phyloP scores from a whole-genome alignment of 2,113 vertebrate species.

The Elgaria multicarinata region DNA sequence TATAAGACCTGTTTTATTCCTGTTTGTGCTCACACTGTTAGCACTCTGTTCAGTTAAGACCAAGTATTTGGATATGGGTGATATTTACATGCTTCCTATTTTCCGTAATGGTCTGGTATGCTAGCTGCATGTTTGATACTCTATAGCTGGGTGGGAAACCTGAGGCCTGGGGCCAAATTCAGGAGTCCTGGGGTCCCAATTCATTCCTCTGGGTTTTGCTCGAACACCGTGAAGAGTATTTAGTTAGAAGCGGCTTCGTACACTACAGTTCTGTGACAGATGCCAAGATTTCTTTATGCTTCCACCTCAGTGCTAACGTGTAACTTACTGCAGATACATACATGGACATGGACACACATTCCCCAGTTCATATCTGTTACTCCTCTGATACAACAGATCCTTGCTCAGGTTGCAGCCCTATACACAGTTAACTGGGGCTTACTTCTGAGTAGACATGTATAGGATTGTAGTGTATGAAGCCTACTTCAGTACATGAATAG shows the following conservation, averaged over 20 bases:
- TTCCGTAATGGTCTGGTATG: no score
- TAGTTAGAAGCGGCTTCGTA: background rate
- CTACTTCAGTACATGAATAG: background rate
- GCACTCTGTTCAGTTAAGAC: no score
- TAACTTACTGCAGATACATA: background rate
- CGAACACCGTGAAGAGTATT: background rate
- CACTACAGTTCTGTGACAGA: background rate
- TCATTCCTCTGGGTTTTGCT: no score
- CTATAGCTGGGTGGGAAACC: no score
- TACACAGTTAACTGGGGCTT: background rate
- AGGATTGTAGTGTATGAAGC: background rate
- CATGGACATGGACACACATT: background rate
- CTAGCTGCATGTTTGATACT: no score
- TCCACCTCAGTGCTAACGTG: background rate
- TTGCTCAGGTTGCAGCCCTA: background rate
- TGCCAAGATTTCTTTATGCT: background rate
- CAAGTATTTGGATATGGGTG: no score
- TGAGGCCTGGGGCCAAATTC: no score
- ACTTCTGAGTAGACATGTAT: background rate
- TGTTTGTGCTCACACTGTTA: no score
- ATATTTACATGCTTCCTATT: no score
- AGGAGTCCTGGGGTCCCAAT: no score
- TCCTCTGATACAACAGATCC: background rate
- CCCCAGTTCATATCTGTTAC: background rate
- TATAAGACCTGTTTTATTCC: no score